Evolutionary conservation across 1,140 invertebrate species (phyloP), one percentile per base, ranked within the genome.

Genomic region (Euura lappo): DNA sequence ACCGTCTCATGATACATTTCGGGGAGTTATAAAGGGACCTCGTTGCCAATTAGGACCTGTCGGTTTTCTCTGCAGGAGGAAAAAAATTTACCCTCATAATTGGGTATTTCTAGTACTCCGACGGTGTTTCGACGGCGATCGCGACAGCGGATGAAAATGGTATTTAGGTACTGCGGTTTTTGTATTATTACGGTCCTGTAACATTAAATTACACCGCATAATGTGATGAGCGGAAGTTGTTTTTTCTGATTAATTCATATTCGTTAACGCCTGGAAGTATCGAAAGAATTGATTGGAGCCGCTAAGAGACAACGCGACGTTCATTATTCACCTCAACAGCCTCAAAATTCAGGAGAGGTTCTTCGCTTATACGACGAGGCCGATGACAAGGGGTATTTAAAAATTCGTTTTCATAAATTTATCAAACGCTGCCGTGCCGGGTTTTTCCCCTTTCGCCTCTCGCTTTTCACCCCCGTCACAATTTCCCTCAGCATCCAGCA

Each of bases 381-480:
- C 8, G 51, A 60, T 8, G 13, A 60, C 51, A n/a, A 60, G 51
- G 51, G 51, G 6, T 60, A 60, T 60, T 60, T 60, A 60, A 11
- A 60, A 60, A 60, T 60, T 60, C 51, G 51, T 60, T 60, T 60
- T 60, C 51, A 60, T 60, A 60, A 60, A 60, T 60, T 60, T 60
- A 60, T 60, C 8, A 60, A 60, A 60, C 51, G 51, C 51, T 6
- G 4, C 51, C 2, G 13, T 60, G 51, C 51, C 51, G 51, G 51
- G 1, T 28, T 28, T 28, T 0, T 28, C 28, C 28, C 28, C 28
- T 28, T 28, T 28, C 28, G 28, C 28, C 28, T 28, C 28, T 28
- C 28, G 28, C 28, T 28, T 28, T 28, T 28, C 28, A 28, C 28
- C 28, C 28, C 28, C 28, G 28, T 28, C 28, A 28, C 28, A 28